Evolutionary conservation across 2,797 vertebrate species (phyloP), one percentile per base, ranked within the genome.

Genomic region (Rhynchotus rufescens): DNA sequence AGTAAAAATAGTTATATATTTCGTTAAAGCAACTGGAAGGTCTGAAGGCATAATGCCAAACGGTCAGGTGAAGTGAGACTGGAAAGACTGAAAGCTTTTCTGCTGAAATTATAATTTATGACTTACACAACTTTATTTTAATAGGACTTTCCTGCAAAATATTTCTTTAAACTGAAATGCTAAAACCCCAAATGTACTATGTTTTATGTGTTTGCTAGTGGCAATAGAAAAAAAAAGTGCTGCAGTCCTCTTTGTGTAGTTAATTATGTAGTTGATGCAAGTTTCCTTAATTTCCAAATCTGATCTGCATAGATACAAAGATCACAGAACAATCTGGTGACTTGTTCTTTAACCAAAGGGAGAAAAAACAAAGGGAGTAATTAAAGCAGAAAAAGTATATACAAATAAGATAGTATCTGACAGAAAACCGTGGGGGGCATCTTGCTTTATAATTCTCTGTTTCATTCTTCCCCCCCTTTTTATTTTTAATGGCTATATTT

Each of bases 321-420:
- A 97, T 96, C 95, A 94, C 75, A 86, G 86, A 95, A 91, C 92
- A 94, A 96, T 96, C 95, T 94, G 75, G 77, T 95, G 89, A 83
- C 51, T 89, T 88, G 73, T 64, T 86, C 79, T 94, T 88, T 94
- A 96, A 91, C 71, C 56, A 74, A 89, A 19, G 61, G n/a, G 14
- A 9, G 14, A 73, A 83, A 57, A 89, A 94, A 94, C 89, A 89
- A 93, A 96, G 89, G 94, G 94, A 96, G 92, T 93, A 98, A 97
- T 97, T 97, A 97, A 97, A 94, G 16, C 36, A 91, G 93, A 93
- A 92, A 96, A 96, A 95, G 56, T 95, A 94, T 96, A 95, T 82
- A 96, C 95, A 96, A 96, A 97, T 97, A 96, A 96, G 96, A 97
- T 78, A 97, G 87, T 84, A 94, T 96, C 95, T 97, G 94, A 97